Conservation (phyloP, 2,113 vertebrate species). For the Choloepus hoffmanni region DNA sequence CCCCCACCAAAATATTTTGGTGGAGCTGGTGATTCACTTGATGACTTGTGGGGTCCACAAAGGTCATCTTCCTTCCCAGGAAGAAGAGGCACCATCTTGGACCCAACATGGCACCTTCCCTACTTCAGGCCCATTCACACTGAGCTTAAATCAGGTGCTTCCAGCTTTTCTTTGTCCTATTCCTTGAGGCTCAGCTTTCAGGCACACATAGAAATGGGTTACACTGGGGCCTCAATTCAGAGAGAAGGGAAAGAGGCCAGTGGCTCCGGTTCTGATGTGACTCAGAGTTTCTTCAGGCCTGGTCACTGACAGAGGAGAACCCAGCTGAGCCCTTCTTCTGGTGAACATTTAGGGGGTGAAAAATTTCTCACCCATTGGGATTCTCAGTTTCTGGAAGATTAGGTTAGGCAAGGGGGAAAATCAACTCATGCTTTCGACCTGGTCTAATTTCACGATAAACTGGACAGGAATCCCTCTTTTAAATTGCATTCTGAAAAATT, state of each 20-base stretch:
- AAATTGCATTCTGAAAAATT: conserved; percentile 25
- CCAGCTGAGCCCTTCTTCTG: conserved; percentile 18
- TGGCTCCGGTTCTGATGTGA: conserved; percentile 17
- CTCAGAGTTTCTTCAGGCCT: conserved; percentile 59
- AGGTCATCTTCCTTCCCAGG: neutral
- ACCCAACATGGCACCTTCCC: neutral
- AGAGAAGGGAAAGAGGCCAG: neutral
- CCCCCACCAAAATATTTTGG: neutral
- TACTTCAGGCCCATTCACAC: neutral
- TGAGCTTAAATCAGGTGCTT: neutral
- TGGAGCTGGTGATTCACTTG: conserved; percentile 32
- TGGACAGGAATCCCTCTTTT: conserved; percentile 44
- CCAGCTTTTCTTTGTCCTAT: neutral
- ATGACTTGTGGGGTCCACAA: neutral
- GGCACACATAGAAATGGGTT: neutral
- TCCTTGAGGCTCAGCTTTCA: conserved; percentile 7
- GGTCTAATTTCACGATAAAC: conserved; percentile 40
- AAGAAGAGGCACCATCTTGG: neutral
- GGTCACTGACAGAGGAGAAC: neutral
- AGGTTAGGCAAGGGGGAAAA: conserved; percentile 54
- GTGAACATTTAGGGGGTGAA: conserved; percentile 34
- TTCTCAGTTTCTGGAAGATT: conserved; percentile 64
- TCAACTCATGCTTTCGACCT: conserved; percentile 54
- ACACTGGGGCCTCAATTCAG: neutral
- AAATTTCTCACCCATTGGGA: conserved; percentile 30